Evolutionary conservation across 2,113 vertebrate genomes (phyloP), one percentile per base, ranked within the genome.

Genomic region (Gobio gobio): DNA sequence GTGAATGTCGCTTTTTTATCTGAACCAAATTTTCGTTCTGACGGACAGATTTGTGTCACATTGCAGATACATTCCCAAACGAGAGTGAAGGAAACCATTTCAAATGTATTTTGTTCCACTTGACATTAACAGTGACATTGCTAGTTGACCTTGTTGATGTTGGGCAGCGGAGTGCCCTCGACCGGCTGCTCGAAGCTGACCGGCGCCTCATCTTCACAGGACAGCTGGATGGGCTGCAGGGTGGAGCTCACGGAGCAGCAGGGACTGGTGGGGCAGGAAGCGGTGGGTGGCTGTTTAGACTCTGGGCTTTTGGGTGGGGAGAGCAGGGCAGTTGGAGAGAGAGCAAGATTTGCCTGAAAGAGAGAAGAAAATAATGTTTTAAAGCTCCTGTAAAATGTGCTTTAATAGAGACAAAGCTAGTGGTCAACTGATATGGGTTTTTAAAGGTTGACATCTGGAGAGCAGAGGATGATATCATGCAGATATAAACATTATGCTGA

Each of bases 291-390:
- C 61, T 90, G 92, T 82, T 93, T 94, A 56, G 88, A 87, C 72
- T 95, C 94, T 0, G 92, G 90, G 78, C 80, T 92, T 88, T 92
- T 94, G 29, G 92, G 85, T 22, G 93, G 88, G 40, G 92, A 90
- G 85, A 93, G 88, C 86, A 95, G 89, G 77, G 92, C 56, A 4
- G 89, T 92, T 82, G 94, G 93, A 3, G 94, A 92, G 89, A 95
- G 79, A 18, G 94, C 89, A 2, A 95, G 93, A 88, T 94, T 95
- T 79, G 95, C 94, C 95, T 95, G 86, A 47, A 88, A 83, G 56
- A 59, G 33, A 78, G 20, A 49, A 33, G 24, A 68, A 59, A 68
- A 47, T 0, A 26, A 47, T 66, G 16, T 47, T 0, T 68, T 58
- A 78, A 56, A 22, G 18, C 5, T 56, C 51, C 51, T 20, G 18